These are phyloP conservation scores for Catamblyrhynchus diadema DNA, from an alignment of 2,797 vertebrate species.

Conservation along the genomic window DNA sequence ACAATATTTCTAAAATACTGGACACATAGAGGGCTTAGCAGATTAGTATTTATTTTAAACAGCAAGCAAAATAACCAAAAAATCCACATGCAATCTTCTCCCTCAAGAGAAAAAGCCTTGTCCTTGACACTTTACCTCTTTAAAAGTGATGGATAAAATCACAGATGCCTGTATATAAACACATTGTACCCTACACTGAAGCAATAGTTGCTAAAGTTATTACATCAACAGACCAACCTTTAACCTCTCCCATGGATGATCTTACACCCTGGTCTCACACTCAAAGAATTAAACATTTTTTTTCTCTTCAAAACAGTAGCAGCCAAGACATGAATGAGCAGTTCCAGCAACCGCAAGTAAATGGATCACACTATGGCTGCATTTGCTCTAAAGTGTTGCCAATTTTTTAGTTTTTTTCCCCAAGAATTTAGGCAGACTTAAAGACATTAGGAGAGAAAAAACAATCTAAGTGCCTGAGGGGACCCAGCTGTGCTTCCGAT, in stretches of 20 bases:
- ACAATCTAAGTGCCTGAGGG: background rate
- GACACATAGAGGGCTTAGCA: background rate
- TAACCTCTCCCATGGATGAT: background rate
- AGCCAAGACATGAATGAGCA: background rate
- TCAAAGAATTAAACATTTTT: background rate
- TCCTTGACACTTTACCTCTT: background rate
- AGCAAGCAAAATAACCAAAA: background rate
- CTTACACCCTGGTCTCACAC: background rate
- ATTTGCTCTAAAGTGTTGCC: background rate
- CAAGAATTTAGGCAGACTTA: background rate
- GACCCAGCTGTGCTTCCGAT: fast-evolving
- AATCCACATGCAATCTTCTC: background rate
- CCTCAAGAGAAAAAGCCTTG: background rate
- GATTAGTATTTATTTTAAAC: background rate
- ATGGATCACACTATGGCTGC: background rate
- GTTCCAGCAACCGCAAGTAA: background rate
- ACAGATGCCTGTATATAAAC: background rate
- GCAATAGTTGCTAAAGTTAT: background rate
- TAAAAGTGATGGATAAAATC: background rate
- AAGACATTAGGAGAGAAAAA: background rate
- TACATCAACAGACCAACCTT: background rate
- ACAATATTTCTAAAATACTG: background rate
- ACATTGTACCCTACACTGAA: fast-evolving
- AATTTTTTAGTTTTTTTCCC: background rate
- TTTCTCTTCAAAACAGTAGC: background rate